Evolutionary conservation across 1,140 invertebrate species (phyloP).

Genomic region (Meteorus sp.): DNA sequence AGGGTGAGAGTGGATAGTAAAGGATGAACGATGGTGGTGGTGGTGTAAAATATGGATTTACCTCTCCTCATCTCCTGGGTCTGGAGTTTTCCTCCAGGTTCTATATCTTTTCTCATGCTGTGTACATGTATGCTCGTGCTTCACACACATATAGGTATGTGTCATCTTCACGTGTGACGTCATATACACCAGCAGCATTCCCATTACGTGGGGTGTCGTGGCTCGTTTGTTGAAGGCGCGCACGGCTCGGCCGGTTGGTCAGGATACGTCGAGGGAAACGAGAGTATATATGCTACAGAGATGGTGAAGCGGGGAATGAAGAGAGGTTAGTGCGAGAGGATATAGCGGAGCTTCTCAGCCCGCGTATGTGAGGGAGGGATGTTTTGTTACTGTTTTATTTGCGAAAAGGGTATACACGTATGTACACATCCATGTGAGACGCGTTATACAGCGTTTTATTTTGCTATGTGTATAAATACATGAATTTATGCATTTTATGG

Average conservation of each 20-base stretch:
- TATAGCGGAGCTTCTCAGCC: too few species aligned
- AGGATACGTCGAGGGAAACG: conserved; percentile 41
- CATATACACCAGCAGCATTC: conserved; percentile 36
- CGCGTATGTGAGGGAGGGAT: conserved; percentile 19
- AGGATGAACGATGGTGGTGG: conserved; percentile 36
- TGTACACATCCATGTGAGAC: conserved; percentile 15
- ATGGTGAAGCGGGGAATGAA: too few species aligned
- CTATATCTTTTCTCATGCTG: conserved; percentile 35
- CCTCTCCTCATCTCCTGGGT: conserved; percentile 50
- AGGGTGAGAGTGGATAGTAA: conserved; percentile 17
- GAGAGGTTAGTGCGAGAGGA: conserved; percentile 42
- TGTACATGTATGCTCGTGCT: conserved; percentile 36
- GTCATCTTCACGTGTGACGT: conserved; percentile 39
- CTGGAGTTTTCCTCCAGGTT: conserved; percentile 48
- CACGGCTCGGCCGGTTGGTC: conserved; percentile 52
- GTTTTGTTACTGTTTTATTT: conserved; percentile 32
- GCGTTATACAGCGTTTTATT: conserved; percentile 18
- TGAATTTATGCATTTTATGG: too few species aligned
- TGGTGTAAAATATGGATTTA: conserved; percentile 59
- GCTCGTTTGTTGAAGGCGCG: conserved; percentile 54
- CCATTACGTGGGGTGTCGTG: conserved; percentile 41
- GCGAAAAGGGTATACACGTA: conserved; percentile 16
- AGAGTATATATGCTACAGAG: too few species aligned
- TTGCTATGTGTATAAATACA: conserved; percentile 31
- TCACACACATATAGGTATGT: conserved; percentile 32